These are phyloP conservation scores for Odontocolon sp. DNA, from an alignment of 2,888 invertebrate genomes.

Conservation along the genomic window DNA sequence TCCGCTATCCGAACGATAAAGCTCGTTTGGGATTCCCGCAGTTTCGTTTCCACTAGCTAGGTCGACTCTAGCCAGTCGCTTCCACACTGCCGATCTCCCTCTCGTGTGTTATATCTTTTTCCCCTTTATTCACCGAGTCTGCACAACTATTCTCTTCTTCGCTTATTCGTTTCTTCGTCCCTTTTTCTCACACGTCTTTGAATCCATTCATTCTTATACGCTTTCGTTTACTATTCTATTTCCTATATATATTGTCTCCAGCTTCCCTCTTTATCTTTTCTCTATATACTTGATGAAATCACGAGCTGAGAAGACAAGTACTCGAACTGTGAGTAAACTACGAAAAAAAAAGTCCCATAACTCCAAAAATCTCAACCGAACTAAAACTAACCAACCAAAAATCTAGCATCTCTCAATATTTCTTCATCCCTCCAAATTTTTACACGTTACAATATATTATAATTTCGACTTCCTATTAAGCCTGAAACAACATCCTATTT, in stretches of 20 bases:
- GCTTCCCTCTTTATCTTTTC: neutral
- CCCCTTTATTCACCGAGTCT: constrained; percentile 24
- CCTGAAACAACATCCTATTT: no score
- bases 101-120: constrained; percentile 4
- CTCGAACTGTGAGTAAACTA: no score
- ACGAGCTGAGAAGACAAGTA: neutral
- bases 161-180: constrained; percentile 30
- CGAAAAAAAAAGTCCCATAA: no score
- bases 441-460: no score
- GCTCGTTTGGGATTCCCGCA: constrained; percentile 59
- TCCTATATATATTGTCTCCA: neutral
- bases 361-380: no score
- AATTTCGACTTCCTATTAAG: no score
- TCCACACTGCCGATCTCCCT: constrained; percentile 18
- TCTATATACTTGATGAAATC: neutral
- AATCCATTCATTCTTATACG: constrained; percentile 24
- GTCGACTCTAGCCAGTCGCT: no score
- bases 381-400: no score
- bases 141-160: constrained; percentile 22
- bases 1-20: constrained; percentile 56
- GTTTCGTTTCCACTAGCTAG: constrained; percentile 54
- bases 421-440: no score
- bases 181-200: neutral
- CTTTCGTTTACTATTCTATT: constrained; percentile 11
- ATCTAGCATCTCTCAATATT: no score